Evolutionary conservation across 2,888 invertebrate genomes (phyloP).

Genomic region (Rhagonycha fulva): DNA sequence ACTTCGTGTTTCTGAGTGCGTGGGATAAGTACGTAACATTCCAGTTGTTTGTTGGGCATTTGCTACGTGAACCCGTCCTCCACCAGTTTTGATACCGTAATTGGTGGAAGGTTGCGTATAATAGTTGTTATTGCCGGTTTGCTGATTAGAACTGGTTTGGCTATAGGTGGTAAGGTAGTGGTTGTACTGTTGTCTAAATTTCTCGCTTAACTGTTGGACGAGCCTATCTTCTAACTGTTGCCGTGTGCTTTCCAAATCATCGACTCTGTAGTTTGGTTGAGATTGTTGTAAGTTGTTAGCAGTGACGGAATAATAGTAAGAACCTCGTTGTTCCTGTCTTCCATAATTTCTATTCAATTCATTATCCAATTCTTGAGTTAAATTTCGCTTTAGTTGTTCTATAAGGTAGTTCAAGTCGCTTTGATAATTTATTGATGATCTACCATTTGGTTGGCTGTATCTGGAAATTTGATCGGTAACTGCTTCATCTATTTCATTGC

Average conservation of each 20-base stretch:
- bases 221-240: slow-evolving; percentile 48
- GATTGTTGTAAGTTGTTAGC: slow-evolving; percentile 35
- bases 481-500: slow-evolving; percentile 42
- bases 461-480: slow-evolving; percentile 39
- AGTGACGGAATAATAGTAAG: slow-evolving; percentile 39
- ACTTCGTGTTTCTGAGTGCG: background rate
- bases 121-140: background rate
- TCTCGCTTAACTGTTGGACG: slow-evolving; percentile 39
- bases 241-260: slow-evolving; percentile 46
- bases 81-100: background rate
- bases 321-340: slow-evolving; percentile 43
- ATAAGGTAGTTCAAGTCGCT: slow-evolving; percentile 43
- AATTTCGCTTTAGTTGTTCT: slow-evolving; percentile 45
- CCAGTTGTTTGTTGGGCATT: background rate
- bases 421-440: slow-evolving; percentile 35
- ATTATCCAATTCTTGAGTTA: slow-evolving; percentile 45
- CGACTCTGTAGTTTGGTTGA: slow-evolving; percentile 46
- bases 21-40: background rate
- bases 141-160: background rate
- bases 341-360: slow-evolving; percentile 47
- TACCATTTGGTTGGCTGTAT: slow-evolving; percentile 25
- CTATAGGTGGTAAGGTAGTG: slow-evolving; percentile 17
- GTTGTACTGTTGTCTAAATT: slow-evolving; percentile 31
- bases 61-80: background rate
- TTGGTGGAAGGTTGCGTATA: background rate